Evolutionary conservation across 2,888 invertebrate genomes (phyloP).

Genomic region (Myopa tessellatipennis): DNA sequence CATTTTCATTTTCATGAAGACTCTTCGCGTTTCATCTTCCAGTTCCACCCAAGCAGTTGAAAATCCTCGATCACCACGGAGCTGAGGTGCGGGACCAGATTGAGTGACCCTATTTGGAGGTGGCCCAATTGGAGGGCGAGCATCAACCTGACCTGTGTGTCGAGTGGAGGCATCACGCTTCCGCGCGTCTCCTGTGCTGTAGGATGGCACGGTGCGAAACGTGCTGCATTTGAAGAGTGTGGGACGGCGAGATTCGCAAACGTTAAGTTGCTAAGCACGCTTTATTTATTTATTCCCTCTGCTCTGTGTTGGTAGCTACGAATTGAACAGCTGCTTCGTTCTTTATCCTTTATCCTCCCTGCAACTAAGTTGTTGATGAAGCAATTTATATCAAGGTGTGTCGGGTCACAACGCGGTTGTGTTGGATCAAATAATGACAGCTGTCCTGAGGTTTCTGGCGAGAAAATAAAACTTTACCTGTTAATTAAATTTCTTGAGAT

Average conservation of each 20-base stretch:
- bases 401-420: too few relatives aligned
- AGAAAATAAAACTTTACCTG: too few relatives aligned
- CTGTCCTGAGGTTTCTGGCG: too few relatives aligned
- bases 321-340: too few relatives aligned
- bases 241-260: conserved; percentile 64
- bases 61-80: conserved; percentile 79
- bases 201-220: conserved; percentile 67
- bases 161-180: conserved; percentile 78
- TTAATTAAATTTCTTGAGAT: too few relatives aligned
- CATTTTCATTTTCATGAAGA: not conserved
- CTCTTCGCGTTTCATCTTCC: conserved; percentile 52
- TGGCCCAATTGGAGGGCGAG: conserved; percentile 69
- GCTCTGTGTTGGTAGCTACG: too few relatives aligned
- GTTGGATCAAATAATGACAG: too few relatives aligned
- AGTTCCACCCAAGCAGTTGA: conserved; percentile 82
- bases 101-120: conserved; percentile 83
- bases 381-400: too few relatives aligned
- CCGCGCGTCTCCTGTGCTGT: conserved; percentile 73
- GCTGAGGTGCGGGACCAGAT: conserved; percentile 76
- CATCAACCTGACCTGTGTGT: conserved; percentile 80
- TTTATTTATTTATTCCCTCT: too few relatives aligned
- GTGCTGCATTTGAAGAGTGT: conserved; percentile 65
- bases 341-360: too few relatives aligned
- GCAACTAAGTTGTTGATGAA: too few relatives aligned
- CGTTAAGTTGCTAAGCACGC: conserved; percentile 58